phyloP scores from a whole-genome alignment of 2,888 invertebrate species.

The Macrosiphum euphorbiae region DNA sequence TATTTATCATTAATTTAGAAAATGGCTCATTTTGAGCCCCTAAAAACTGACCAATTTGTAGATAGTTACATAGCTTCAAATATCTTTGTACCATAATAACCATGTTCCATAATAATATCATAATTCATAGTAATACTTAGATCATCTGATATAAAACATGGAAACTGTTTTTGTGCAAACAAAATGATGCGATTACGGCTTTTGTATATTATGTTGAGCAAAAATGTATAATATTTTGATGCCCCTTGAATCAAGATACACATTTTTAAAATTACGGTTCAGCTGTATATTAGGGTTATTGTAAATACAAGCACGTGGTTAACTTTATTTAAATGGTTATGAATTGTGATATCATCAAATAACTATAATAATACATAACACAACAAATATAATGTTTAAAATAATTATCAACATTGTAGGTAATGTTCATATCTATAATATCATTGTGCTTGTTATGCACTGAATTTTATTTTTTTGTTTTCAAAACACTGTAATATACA shows the following conservation, averaged over 20 bases:
- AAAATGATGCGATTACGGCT: too few relatives aligned
- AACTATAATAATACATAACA: background rate
- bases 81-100: background rate
- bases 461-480: slow-evolving; percentile 5
- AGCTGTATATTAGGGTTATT: background rate
- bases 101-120: background rate
- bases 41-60: background rate
- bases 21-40: background rate
- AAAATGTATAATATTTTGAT: background rate
- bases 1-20: background rate
- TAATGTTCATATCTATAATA: background rate
- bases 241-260: background rate
- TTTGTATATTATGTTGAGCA: too few relatives aligned
- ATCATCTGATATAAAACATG: background rate
- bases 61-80: background rate
- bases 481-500: background rate
- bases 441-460: background rate
- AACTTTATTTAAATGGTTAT: background rate
- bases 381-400: background rate
- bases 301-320: background rate
- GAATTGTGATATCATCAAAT: background rate
- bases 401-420: background rate
- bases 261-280: background rate
- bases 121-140: background rate
- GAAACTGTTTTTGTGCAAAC: too few relatives aligned